A percentile compares a stretch with the other conserved stretches of the same genome.
phyloP scores from a whole-genome alignment of 2,888 invertebrate species.

The Xanthorhoe spadicearia region DNA sequence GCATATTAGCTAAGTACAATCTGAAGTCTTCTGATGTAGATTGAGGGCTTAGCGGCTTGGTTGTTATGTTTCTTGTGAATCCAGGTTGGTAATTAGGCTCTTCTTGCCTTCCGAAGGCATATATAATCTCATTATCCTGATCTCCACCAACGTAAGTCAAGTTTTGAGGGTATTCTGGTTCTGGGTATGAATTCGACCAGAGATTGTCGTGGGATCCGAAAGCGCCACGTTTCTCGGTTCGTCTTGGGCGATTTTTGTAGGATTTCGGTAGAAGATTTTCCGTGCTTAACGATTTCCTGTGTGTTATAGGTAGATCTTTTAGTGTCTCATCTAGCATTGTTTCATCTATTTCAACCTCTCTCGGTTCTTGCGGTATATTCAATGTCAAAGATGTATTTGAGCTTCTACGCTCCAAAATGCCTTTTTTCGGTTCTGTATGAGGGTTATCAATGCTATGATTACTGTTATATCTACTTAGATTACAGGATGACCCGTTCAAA shows the following conservation, averaged over 20 bases:
- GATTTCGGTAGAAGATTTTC: constrained; percentile 85
- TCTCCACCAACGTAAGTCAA: constrained; percentile 78
- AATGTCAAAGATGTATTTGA: constrained; percentile 93
- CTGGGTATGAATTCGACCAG: constrained; percentile 75
- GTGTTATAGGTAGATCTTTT: constrained; percentile 71
- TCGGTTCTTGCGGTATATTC: constrained; percentile 75
- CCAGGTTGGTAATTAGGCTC: constrained; percentile 69
- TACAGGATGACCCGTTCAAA: constrained; percentile 79
- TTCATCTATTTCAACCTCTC: constrained; percentile 79
- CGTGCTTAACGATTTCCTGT: constrained; percentile 85
- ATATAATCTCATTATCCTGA: constrained; percentile 81
- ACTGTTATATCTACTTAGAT: constrained; percentile 78
- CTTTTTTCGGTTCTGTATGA: constrained; percentile 78
- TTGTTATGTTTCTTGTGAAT: constrained; percentile 84
- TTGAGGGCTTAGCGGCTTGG: constrained; percentile 87
- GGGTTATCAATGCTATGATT: constrained; percentile 78
- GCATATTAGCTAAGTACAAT: constrained; percentile 89
- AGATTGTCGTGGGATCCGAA: constrained; percentile 82
- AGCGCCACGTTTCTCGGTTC: constrained; percentile 64
- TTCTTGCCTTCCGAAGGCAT: constrained; percentile 76
- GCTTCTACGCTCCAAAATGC: constrained; percentile 90
- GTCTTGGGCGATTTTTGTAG: constrained; percentile 71
- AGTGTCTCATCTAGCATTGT: constrained; percentile 66
- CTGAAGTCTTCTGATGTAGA: constrained; percentile 89
- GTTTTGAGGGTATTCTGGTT: constrained; percentile 71